A percentile compares a stretch with the other conserved stretches of the same genome.
Conservation (phyloP, 2,888 invertebrate species). For the Crematogaster levior region DNA sequence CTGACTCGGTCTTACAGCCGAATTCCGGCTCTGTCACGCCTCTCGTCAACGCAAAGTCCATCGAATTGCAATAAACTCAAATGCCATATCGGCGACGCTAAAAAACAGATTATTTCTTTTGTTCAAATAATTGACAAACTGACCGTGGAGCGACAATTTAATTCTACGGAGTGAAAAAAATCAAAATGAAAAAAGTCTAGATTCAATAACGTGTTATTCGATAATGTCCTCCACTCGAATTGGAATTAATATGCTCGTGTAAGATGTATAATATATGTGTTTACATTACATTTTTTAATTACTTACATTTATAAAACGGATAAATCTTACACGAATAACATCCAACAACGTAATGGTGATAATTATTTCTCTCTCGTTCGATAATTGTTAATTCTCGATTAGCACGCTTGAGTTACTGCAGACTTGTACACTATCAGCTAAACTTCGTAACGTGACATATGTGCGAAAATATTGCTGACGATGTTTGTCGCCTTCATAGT, state of each 20-base stretch:
- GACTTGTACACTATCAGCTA: slow-evolving; percentile 27
- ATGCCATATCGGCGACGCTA: neutral
- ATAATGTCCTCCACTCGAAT: neutral
- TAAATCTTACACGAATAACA: neutral
- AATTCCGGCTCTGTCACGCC: slow-evolving; percentile 41
- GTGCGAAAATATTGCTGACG: slow-evolving; percentile 48
- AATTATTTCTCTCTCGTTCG: neutral
- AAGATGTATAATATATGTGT: neutral
- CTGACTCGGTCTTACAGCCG: slow-evolving; percentile 40
- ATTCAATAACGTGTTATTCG: neutral
- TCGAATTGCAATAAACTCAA: neutral
- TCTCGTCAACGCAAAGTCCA: neutral
- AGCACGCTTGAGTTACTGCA: slow-evolving; percentile 12
- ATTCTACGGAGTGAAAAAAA: too few relatives aligned
- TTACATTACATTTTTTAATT: neutral
- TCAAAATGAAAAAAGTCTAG: neutral
- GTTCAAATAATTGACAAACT: neutral
- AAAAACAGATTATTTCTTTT: neutral
- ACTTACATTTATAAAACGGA: neutral
- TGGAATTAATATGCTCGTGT: neutral
- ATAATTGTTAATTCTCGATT: slow-evolving; percentile 23
- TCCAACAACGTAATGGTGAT: neutral
- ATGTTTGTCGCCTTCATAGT: slow-evolving; percentile 36
- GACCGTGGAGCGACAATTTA: neutral
- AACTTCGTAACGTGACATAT: slow-evolving; percentile 39